A percentile compares a stretch with the other conserved stretches of the same genome.
Evolutionary conservation across 1,140 invertebrate species (phyloP).

Genomic region (Coboldia fuscipes): DNA sequence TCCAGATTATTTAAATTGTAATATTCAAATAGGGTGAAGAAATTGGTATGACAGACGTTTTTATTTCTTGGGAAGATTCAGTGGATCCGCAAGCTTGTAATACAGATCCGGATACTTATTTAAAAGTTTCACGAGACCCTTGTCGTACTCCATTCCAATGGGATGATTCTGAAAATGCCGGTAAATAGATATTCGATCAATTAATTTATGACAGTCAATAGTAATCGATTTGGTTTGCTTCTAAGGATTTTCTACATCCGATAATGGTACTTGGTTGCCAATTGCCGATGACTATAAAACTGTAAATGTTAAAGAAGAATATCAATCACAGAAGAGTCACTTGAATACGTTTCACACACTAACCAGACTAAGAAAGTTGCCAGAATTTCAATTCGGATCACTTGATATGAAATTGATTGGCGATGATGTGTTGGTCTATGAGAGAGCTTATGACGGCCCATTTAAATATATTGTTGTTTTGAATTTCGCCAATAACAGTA

Average conservation of each 20-base stretch:
- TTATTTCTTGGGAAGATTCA: constrained; percentile 17
- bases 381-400: neutral
- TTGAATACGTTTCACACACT: constrained; percentile 17
- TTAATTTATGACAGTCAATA: neutral
- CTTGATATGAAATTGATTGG: neutral
- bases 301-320: constrained; percentile 25
- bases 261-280: constrained; percentile 35
- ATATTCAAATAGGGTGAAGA: constrained; percentile 9
- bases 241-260: constrained; percentile 24
- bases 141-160: constrained; percentile 37
- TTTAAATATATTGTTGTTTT: neutral
- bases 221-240: constrained; percentile 1
- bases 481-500: neutral
- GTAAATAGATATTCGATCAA: too few species aligned
- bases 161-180: constrained; percentile 27
- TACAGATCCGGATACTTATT: constrained; percentile 11
- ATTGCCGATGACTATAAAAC: constrained; percentile 30
- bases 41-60: constrained; percentile 8
- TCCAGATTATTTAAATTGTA: neutral
- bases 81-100: constrained; percentile 21
- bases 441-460: neutral
- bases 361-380: neutral
- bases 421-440: neutral
- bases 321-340: constrained; percentile 19
- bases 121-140: constrained; percentile 24